These are phyloP conservation scores for Drosophila tristis DNA, from an alignment of 1,140 invertebrate species.

Conservation along the genomic window DNA sequence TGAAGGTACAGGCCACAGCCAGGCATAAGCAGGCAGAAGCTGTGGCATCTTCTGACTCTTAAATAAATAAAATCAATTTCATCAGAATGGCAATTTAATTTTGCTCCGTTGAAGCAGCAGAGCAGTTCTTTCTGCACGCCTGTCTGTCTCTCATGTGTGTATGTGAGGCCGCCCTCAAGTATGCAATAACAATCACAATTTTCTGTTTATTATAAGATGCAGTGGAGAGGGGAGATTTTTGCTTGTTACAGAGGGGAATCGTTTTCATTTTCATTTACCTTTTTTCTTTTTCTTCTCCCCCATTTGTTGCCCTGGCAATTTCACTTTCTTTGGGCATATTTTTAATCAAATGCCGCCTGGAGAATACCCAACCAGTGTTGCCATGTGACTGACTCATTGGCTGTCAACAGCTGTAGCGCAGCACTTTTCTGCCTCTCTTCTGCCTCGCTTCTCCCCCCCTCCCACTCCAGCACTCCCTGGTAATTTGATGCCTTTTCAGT, in stretches of 20 bases:
- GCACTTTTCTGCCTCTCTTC: not conserved
- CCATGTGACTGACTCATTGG: slow-evolving; percentile 43
- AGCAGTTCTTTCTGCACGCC: not conserved
- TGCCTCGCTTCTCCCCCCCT: not conserved
- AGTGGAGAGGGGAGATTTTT: not conserved
- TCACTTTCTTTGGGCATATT: slow-evolving; percentile 8
- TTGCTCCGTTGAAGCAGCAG: not conserved
- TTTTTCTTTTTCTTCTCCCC: not conserved
- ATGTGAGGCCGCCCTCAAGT: slow-evolving; percentile 30
- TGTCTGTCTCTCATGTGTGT: slow-evolving; percentile 18
- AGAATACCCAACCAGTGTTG: slow-evolving; percentile 3
- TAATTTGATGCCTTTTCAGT: slow-evolving; percentile 41
- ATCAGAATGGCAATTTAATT: slow-evolving; percentile 45
- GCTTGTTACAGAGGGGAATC: not conserved
- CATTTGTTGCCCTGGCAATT: slow-evolving; percentile 32
- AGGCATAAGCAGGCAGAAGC: slow-evolving; percentile 37
- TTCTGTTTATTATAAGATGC: slow-evolving; percentile 43
- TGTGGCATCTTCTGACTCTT: slow-evolving; percentile 57
- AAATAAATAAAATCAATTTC: slow-evolving; percentile 81
- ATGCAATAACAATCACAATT: slow-evolving; percentile 71
- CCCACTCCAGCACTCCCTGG: not conserved
- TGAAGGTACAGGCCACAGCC: slow-evolving; percentile 21
- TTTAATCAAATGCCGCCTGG: slow-evolving; percentile 43
- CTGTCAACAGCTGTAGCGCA: slow-evolving; percentile 38
- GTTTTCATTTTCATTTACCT: not conserved